A percentile compares a stretch with the other conserved stretches of the same genome.
These are phyloP conservation scores for Sebastes nivosus DNA, from an alignment of 2,797 vertebrate species.

Conservation along the genomic window DNA sequence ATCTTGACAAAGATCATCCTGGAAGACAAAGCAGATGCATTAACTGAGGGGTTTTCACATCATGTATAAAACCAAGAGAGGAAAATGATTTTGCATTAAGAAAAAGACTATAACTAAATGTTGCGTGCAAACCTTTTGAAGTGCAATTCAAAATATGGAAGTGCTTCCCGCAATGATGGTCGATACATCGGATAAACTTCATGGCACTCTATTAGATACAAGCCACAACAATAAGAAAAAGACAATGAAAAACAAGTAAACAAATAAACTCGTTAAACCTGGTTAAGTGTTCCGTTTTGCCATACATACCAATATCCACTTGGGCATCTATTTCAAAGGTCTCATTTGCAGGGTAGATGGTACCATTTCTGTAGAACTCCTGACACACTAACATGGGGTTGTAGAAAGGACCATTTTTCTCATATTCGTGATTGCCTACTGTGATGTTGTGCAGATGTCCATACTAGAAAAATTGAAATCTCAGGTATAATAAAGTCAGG, in stretches of 20 bases:
- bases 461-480: constrained; percentile 80
- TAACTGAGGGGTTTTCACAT: not conserved
- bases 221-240: not conserved
- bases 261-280: not conserved
- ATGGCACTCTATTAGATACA: constrained; percentile 84
- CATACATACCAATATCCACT: constrained; percentile 87
- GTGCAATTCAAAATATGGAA: constrained; percentile 86
- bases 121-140: constrained; percentile 90
- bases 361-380: constrained; percentile 88
- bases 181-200: constrained; percentile 80
- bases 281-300: not conserved
- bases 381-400: constrained; percentile 88
- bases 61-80: not conserved
- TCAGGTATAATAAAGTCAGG: not conserved
- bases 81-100: not conserved
- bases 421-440: constrained; percentile 91
- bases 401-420: constrained; percentile 77
- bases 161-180: constrained; percentile 16
- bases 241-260: not conserved
- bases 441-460: constrained; percentile 86
- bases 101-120: not conserved
- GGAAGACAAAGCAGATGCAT: constrained; percentile 34
- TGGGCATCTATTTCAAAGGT: constrained; percentile 92
- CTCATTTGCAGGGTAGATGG: constrained; percentile 89
- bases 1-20: constrained; percentile 88